A percentile compares a stretch with the other conserved stretches of the same genome.
phyloP scores from a whole-genome alignment of 30 jellyfish, hydroid and myxozoan genomes.

The Turritopsis rubra region DNA sequence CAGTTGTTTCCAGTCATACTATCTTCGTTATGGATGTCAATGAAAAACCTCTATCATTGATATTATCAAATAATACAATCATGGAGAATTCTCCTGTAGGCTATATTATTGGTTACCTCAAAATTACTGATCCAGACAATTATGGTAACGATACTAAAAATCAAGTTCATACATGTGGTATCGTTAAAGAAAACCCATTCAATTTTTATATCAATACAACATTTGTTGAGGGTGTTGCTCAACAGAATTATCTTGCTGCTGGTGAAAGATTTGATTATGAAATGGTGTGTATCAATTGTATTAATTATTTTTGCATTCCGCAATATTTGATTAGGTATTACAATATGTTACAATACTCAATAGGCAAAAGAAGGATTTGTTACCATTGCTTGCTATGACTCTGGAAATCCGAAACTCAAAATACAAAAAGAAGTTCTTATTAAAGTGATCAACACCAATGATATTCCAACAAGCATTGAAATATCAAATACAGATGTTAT shows the following conservation, averaged over 20 bases:
- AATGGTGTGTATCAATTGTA: conserved; percentile 29
- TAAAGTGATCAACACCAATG: conserved; percentile 57
- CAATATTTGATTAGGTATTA: not conserved
- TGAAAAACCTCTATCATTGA: conserved; percentile 62
- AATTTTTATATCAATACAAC: conserved; percentile 33
- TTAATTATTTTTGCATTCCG: not conserved
- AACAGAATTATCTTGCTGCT: conserved; percentile 10
- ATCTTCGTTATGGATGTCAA: conserved; percentile 49
- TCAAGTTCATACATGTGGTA: conserved; percentile 18
- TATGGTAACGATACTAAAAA: not conserved
- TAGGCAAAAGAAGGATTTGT: conserved; percentile 23
- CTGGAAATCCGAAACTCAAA: conserved; percentile 44
- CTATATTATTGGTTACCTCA: conserved; percentile 44
- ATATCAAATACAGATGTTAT: conserved; percentile 29
- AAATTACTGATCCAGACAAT: conserved; percentile 73
- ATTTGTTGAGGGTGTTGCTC: conserved; percentile 32
- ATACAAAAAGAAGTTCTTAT: conserved; percentile 16
- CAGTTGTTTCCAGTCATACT: conserved; percentile 16
- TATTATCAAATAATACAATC: conserved; percentile 18
- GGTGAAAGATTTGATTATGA: conserved; percentile 53
- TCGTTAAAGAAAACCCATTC: not conserved
- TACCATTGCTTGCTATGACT: conserved; percentile 45
- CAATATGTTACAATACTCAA: too few relatives aligned
- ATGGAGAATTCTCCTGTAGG: conserved; percentile 52
- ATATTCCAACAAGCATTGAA: conserved; percentile 56